phyloP scores from a whole-genome alignment of 2,888 invertebrate species.

The Athalia circularis region DNA sequence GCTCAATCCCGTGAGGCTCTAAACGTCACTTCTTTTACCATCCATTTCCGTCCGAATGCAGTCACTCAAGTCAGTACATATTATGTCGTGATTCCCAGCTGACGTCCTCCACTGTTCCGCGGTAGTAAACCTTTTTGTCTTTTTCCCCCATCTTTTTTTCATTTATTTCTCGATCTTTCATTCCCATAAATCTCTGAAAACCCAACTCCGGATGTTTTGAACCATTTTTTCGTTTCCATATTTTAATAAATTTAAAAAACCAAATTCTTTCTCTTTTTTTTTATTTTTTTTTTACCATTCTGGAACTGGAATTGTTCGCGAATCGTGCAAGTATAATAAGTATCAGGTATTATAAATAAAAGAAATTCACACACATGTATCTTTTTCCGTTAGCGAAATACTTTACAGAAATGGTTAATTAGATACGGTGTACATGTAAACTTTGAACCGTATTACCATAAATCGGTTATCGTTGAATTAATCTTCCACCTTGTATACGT shows the following conservation, averaged over 20 bases:
- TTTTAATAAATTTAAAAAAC: too few relatives aligned
- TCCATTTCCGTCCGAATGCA: conserved; percentile 41
- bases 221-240: too few relatives aligned
- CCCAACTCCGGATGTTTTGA: too few relatives aligned
- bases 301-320: too few relatives aligned
- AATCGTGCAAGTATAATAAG: too few relatives aligned
- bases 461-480: conserved; percentile 57
- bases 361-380: too few relatives aligned
- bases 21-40: conserved; percentile 45
- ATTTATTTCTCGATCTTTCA: too few relatives aligned
- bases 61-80: conserved; percentile 33
- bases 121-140: conserved; percentile 16
- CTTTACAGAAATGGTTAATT: conserved; percentile 56
- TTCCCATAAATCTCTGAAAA: too few relatives aligned
- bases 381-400: too few relatives aligned
- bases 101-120: conserved; percentile 28
- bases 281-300: too few relatives aligned
- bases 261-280: too few relatives aligned
- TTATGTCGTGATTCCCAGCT: conserved; percentile 23
- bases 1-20: conserved; percentile 38
- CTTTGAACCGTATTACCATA: conserved; percentile 64
- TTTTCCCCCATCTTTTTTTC: background rate
- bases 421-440: conserved; percentile 56
- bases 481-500: conserved; percentile 51
- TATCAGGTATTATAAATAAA: too few relatives aligned